phyloP scores from a whole-genome alignment of 2,888 invertebrate genomes.

The Philaethria dido region DNA sequence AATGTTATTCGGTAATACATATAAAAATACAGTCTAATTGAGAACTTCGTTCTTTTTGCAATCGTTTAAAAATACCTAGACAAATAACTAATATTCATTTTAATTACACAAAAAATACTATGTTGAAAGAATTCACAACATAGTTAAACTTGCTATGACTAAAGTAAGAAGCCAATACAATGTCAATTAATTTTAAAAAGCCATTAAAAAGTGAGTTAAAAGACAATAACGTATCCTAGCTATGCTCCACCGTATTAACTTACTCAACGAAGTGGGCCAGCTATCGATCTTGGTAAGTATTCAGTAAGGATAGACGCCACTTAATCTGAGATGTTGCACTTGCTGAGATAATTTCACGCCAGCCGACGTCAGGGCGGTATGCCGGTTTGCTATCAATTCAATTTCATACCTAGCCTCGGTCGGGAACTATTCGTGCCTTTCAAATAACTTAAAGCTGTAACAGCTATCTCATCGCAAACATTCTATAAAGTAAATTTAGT shows the following conservation, averaged over 20 bases:
- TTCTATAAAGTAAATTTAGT: slow-evolving; percentile 11
- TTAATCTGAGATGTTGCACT: slow-evolving; percentile 71
- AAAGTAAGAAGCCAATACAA: background rate
- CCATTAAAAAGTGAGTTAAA: slow-evolving; percentile 17
- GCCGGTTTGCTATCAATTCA: slow-evolving; percentile 62
- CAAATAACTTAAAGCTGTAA: slow-evolving; percentile 37
- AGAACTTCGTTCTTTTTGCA: no score
- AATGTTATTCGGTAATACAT: no score
- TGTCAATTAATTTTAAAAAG: slow-evolving; percentile 17
- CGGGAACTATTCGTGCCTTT: slow-evolving; percentile 42
- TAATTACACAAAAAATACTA: no score
- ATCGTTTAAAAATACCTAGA: no score
- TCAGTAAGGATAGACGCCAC: slow-evolving; percentile 59
- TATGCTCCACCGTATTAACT: slow-evolving; percentile 50
- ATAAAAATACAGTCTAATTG: no score
- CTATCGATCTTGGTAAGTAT: slow-evolving; percentile 58
- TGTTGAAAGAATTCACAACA: no score
- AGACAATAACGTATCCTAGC: slow-evolving; percentile 24
- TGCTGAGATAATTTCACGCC: slow-evolving; percentile 70
- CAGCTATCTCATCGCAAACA: slow-evolving; percentile 30
- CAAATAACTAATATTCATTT: no score
- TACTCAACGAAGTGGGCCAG: slow-evolving; percentile 59
- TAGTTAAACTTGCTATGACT: no score
- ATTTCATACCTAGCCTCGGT: slow-evolving; percentile 65
- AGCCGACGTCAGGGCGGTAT: slow-evolving; percentile 49